Conservation (phyloP, 2,113 vertebrate genomes). For the Bettongia penicillata region DNA sequence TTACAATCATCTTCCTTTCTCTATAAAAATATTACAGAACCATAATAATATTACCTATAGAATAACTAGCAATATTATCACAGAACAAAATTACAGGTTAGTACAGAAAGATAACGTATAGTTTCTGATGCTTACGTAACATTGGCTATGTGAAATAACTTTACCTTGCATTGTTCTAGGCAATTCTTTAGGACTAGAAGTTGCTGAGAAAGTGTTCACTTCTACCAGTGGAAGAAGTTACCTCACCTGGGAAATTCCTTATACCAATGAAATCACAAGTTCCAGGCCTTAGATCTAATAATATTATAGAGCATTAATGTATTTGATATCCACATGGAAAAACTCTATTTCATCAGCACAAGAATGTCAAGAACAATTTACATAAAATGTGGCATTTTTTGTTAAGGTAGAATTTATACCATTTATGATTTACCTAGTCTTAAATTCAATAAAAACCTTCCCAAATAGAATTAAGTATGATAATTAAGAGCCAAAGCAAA, state of each 20-base stretch:
- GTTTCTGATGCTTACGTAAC: neutral
- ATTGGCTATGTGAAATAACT: neutral
- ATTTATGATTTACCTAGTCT: neutral
- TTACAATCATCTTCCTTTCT: neutral
- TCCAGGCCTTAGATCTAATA: neutral
- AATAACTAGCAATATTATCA: neutral
- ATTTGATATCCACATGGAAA: neutral
- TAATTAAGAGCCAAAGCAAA: neutral
- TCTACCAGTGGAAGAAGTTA: neutral
- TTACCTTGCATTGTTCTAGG: neutral
- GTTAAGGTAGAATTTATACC: neutral
- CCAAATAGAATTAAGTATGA: neutral
- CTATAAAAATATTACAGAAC: neutral
- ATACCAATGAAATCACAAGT: neutral
- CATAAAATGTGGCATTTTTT: neutral
- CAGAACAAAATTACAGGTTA: neutral
- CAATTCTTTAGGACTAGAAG: neutral
- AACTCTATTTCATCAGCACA: neutral
- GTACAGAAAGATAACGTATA: neutral
- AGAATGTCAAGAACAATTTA: neutral
- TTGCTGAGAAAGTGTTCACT: neutral
- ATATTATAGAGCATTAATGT: neutral
- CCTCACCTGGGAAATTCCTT: neutral
- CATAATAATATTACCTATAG: neutral
- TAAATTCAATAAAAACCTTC: neutral